A percentile compares a stretch with the other conserved stretches of the same genome.
phyloP scores from a whole-genome alignment of 2,888 invertebrate genomes.

The Augochlorella aurata region DNA sequence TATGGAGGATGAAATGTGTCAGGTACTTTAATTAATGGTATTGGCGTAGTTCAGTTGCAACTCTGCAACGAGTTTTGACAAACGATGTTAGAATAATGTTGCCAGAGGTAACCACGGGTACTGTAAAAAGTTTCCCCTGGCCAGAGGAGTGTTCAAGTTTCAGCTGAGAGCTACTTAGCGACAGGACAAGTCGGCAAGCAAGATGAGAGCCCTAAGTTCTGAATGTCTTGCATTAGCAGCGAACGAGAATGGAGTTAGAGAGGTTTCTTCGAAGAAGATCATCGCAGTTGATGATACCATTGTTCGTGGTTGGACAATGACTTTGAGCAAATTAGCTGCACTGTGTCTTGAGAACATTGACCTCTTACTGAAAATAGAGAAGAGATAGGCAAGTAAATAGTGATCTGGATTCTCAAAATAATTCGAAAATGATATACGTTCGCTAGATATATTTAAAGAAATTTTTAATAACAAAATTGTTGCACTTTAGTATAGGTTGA shows the following conservation, averaged over 20 bases:
- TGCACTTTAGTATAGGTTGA: too few species aligned
- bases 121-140: background rate
- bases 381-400: background rate
- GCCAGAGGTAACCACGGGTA: background rate
- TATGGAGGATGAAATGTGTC: background rate
- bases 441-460: too few species aligned
- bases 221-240: background rate
- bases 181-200: background rate
- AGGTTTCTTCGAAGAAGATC: background rate
- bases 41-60: background rate
- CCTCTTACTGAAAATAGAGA: too few species aligned
- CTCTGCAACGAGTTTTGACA: background rate
- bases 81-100: conserved; percentile 9
- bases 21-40: conserved; percentile 11
- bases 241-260: background rate
- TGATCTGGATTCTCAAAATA: background rate
- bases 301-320: background rate
- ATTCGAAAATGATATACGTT: too few species aligned
- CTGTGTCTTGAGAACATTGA: background rate
- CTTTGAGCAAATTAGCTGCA: background rate
- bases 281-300: background rate
- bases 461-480: too few species aligned
- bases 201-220: background rate
- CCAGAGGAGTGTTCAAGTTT: background rate
- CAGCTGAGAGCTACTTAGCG: background rate